phyloP scores from a whole-genome alignment of 1,140 invertebrate species.

The Cheumatopsyche charites region DNA sequence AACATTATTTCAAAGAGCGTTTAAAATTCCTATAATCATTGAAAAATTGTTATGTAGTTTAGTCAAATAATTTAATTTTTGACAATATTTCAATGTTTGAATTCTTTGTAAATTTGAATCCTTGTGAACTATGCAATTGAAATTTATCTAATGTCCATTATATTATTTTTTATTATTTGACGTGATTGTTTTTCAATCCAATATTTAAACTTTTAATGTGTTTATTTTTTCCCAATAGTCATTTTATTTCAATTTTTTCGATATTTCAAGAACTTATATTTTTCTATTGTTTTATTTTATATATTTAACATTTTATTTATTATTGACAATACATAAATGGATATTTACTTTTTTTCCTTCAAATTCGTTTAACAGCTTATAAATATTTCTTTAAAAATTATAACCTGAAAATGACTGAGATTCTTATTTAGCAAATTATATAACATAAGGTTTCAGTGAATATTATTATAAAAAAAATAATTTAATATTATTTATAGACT shows the following conservation, averaged over 20 bases:
- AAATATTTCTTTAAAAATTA: neutral
- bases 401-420: conserved; percentile 17
- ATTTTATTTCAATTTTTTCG: too few species aligned
- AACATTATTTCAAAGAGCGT: too few species aligned
- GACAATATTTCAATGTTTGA: conserved; percentile 9
- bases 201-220: too few species aligned
- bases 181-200: too few species aligned
- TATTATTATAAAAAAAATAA: neutral
- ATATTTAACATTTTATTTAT: too few species aligned
- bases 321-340: too few species aligned
- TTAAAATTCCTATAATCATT: too few species aligned
- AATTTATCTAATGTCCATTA: neutral
- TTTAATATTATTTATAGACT: neutral
- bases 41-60: conserved; percentile 22
- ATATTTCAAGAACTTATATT: too few species aligned
- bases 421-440: conserved; percentile 7
- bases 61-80: conserved; percentile 5
- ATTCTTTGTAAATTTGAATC: neutral
- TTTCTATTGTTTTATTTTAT: too few species aligned
- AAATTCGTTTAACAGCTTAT: too few species aligned
- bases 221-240: too few species aligned
- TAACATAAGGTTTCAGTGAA: conserved; percentile 6
- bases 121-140: neutral
- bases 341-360: too few species aligned
- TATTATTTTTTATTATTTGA: neutral